phyloP scores from a whole-genome alignment of 2,797 vertebrate genomes.

The Halcyon leucocephala region DNA sequence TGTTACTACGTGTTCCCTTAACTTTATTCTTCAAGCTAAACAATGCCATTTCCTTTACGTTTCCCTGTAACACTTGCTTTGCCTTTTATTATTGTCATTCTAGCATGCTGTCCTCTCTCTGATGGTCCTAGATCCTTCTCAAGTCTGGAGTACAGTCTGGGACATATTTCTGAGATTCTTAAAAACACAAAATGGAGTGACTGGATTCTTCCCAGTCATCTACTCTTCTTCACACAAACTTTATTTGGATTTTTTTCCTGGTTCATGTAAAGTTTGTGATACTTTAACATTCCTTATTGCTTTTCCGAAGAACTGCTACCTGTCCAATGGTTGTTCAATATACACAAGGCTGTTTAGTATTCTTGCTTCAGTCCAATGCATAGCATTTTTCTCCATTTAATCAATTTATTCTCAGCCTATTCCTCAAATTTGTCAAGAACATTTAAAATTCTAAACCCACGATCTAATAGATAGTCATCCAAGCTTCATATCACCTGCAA shows the following conservation, averaged over 20 bases:
- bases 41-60: not conserved
- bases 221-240: not conserved
- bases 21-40: not conserved
- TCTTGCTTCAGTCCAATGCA: not conserved
- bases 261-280: not conserved
- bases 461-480: not conserved
- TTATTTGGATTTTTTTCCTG: not conserved
- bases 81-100: not conserved
- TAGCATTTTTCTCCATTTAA: conserved; percentile 31
- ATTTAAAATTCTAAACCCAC: not conserved
- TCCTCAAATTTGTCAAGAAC: conserved; percentile 7
- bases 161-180: not conserved
- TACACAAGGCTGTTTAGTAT: not conserved
- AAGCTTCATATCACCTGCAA: conserved; percentile 3
- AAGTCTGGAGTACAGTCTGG: not conserved
- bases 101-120: not conserved
- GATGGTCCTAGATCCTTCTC: not conserved
- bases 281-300: not conserved
- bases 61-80: not conserved
- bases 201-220: not conserved
- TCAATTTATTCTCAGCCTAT: conserved; percentile 19
- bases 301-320: not conserved
- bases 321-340: not conserved
- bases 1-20: not conserved
- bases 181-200: not conserved